A percentile compares a stretch with the other conserved stretches of the same genome.
Conservation (phyloP, 2,797 vertebrate genomes). For the Pteropus rufus region DNA sequence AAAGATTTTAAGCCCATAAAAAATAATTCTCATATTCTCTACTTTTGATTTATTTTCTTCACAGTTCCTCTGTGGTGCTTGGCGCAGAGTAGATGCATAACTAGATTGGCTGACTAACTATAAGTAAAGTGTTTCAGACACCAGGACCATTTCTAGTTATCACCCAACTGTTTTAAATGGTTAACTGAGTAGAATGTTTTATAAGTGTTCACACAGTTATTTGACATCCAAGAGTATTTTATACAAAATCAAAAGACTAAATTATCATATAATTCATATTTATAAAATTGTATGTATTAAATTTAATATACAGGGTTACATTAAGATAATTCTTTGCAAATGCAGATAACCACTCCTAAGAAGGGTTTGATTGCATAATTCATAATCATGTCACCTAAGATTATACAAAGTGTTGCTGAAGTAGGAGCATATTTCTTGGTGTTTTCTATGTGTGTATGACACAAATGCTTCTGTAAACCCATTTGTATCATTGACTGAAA, state of each 20-base stretch:
- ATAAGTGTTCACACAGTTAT: not conserved
- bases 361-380: not conserved
- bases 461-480: conserved; percentile 12
- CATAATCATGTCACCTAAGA: not conserved
- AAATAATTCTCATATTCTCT: not conserved
- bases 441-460: not conserved
- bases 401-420: not conserved
- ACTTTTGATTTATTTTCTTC: not conserved
- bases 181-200: not conserved
- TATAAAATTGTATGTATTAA: not conserved
- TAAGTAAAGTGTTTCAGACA: not conserved
- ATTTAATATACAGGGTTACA: not conserved
- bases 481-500: conserved; percentile 45
- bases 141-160: not conserved
- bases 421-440: conserved; percentile 13
- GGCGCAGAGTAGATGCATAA: not conserved
- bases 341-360: not conserved
- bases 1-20: not conserved
- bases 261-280: not conserved
- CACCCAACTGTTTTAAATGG: not conserved
- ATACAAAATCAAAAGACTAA: not conserved
- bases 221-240: not conserved
- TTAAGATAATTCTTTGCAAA: not conserved
- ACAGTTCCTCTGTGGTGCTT: not conserved
- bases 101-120: not conserved